Conservation (phyloP, 2,797 vertebrate genomes). For the Mus spretus region DNA sequence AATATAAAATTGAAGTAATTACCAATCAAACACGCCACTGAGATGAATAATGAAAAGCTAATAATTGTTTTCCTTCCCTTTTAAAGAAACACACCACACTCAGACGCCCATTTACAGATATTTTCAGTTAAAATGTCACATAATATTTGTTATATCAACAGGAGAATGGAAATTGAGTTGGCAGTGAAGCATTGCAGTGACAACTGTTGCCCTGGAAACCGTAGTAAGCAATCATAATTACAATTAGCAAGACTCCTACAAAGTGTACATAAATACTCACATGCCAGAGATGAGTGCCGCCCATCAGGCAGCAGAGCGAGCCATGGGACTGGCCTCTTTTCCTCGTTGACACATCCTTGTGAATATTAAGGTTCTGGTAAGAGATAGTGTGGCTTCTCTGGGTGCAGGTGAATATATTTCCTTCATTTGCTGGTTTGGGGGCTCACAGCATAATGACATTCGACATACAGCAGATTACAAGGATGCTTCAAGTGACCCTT, state of each 20-base stretch:
- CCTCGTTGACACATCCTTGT: conserved; percentile 60
- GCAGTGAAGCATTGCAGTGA: conserved; percentile 70
- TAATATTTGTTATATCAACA: conserved; percentile 79
- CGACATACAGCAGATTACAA: conserved; percentile 60
- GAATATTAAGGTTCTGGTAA: conserved; percentile 56
- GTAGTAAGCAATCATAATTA: conserved; percentile 84
- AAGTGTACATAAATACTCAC: conserved; percentile 80
- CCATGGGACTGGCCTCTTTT: neutral
- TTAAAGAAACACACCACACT: conserved; percentile 78
- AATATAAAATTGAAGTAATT: conserved; percentile 80
- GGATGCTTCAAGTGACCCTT: conserved; percentile 73
- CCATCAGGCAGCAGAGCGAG: conserved; percentile 63
- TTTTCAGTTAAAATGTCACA: conserved; percentile 81
- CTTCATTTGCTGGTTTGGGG: conserved; percentile 31
- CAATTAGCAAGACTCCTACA: conserved; percentile 83
- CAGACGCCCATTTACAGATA: conserved; percentile 75
- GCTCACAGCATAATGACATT: conserved; percentile 43
- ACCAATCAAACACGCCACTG: conserved; percentile 65
- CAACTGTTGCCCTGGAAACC: conserved; percentile 84
- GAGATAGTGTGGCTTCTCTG: conserved; percentile 38
- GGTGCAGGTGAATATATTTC: conserved; percentile 72
- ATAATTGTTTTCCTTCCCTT: conserved; percentile 80
- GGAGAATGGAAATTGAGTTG: conserved; percentile 73
- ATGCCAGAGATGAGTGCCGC: conserved; percentile 64
- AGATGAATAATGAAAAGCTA: conserved; percentile 76